A percentile compares a stretch with the other conserved stretches of the same genome.
phyloP scores from a whole-genome alignment of 2,113 vertebrate species.

The Arvicanthis niloticus region DNA sequence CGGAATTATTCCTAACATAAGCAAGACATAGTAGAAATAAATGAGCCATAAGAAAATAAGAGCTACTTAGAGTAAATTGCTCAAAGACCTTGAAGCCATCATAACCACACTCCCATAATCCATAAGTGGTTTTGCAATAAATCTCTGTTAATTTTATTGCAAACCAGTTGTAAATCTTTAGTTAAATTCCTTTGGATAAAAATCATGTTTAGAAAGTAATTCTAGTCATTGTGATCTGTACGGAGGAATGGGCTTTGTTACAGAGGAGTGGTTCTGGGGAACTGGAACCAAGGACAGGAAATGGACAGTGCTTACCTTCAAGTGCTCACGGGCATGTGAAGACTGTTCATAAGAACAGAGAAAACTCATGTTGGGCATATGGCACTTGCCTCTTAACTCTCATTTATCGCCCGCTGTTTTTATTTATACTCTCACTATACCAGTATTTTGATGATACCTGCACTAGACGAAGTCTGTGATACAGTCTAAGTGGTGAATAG shows the following conservation, averaged over 20 bases:
- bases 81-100: conserved; percentile 58
- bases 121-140: not conserved
- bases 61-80: conserved; percentile 41
- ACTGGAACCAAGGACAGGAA: not conserved
- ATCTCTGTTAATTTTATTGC: conserved; percentile 66
- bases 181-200: conserved; percentile 26
- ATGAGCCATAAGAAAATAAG: conserved; percentile 57
- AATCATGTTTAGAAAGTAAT: conserved; percentile 47
- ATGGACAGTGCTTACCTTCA: no score
- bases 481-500: rapidly evolving
- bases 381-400: not conserved
- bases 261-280: not conserved
- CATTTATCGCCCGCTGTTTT: not conserved
- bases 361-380: not conserved
- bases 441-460: not conserved
- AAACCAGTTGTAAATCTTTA: conserved; percentile 34
- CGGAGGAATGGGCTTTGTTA: no score
- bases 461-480: not conserved
- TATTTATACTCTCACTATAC: not conserved
- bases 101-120: not conserved
- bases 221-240: not conserved
- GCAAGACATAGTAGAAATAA: conserved; percentile 59
- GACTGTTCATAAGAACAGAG: not conserved
- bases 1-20: conserved; percentile 53
- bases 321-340: no score